Conservation (phyloP, 1,140 invertebrate species). For the Chymomyza costata region DNA sequence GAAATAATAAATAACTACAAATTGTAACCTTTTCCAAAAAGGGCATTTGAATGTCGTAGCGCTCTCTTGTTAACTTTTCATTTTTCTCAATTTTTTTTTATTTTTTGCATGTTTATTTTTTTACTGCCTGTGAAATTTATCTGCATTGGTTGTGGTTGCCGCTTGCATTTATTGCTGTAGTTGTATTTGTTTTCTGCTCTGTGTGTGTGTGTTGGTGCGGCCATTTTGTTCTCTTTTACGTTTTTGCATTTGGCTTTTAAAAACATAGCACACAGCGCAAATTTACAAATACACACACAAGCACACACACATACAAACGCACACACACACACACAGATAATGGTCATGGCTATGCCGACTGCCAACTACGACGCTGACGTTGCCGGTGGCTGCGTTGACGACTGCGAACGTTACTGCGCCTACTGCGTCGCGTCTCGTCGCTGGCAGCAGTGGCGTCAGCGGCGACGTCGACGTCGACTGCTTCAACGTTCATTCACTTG, state of each 20-base stretch:
- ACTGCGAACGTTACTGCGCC: too few relatives aligned
- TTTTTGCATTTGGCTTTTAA: conserved; percentile 60
- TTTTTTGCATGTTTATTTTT: too few relatives aligned
- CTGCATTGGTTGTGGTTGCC: too few relatives aligned
- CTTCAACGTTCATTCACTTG: conserved; percentile 69
- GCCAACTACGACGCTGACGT: conserved; percentile 32
- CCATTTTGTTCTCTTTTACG: conserved; percentile 9
- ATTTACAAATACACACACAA: too few relatives aligned
- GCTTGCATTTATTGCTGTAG: conserved; percentile 59
- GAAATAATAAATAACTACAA: too few relatives aligned
- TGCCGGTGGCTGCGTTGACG: conserved; percentile 41
- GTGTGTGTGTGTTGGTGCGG: conserved; percentile 17
- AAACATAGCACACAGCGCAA: conserved; percentile 60
- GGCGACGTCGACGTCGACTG: conserved; percentile 29
- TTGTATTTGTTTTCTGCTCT: conserved; percentile 20
- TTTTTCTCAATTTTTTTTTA: too few relatives aligned
- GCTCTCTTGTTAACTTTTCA: too few relatives aligned
- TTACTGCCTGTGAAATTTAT: too few relatives aligned
- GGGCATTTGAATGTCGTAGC: too few relatives aligned
- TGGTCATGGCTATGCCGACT: too few relatives aligned
- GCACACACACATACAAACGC: conserved; percentile 23
- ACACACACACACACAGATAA: conserved; percentile 49
- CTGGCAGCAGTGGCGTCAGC: not conserved
- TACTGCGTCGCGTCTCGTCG: too few relatives aligned
- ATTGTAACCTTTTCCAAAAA: too few relatives aligned